Evolutionary conservation across 1,140 invertebrate species (phyloP), one percentile per base, ranked within the genome.

Genomic region (Amphibalanus amphitrite): DNA sequence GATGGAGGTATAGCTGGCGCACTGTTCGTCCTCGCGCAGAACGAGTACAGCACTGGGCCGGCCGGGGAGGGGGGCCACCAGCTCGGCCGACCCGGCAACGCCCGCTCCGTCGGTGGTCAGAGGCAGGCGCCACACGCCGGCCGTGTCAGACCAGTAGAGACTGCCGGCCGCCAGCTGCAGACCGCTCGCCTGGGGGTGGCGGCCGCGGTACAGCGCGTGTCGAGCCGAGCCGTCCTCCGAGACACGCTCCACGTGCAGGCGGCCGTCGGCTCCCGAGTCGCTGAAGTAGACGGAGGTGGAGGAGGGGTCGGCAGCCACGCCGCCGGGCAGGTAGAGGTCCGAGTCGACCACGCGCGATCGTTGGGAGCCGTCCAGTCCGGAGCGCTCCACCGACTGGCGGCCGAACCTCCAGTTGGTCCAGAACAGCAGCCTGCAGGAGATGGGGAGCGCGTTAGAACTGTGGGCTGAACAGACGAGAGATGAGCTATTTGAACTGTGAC

Each of bases 281-380:
- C 92, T 93, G 90, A 95, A 98, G 79, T 97, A 98, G 0, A 98
- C 83, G 73, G 90, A 90, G 75, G 85, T 85, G 17, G 85, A 85
- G 0, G 88, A 84, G 13, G 90, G 85, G 80, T 98, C 97, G n/a
- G 98, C 79, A 0, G 94, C 90, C 28, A 98, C 88, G 0, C 93
- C 95, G 79, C 98, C 98, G 0, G 96, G 95, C 95, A 95, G 98
- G 47, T 87, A 88, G 0, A 98, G 83, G 73, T 90, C 87, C 30
- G 89, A 88, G 0, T 85, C 87, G 0, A 98, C 86, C 0, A 99
- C 81, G 0, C 89, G 80, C 47, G 82, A 81, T 23, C 96, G 80
- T 3, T 67, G 28, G 8, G 72, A 73, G 30, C 95, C 94, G 81
- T 97, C 93, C 88, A 97, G 90, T 72, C 91, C 87, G 0, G 92